Percentiles rank a stretch among this genome's conserved stretches.
Conservation (phyloP, 2,113 vertebrate genomes). For the Silurus glanis region DNA sequence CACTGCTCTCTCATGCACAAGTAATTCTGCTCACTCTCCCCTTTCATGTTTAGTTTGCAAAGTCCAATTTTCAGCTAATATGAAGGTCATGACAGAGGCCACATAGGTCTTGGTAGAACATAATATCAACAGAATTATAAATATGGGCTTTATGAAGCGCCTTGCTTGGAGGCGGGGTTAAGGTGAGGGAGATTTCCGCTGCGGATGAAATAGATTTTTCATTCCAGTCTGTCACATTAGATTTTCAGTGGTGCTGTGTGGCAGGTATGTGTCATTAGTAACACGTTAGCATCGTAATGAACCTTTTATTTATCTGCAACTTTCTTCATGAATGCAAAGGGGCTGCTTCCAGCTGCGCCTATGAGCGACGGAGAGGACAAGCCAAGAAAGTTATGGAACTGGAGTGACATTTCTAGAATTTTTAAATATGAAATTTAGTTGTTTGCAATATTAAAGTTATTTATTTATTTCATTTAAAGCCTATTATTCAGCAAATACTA, state of each 20-base stretch:
- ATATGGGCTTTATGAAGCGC: conserved; percentile 76
- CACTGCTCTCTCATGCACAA: background rate
- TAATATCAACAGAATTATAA: conserved; percentile 86
- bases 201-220: conserved; percentile 75
- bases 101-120: conserved; percentile 85
- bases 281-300: conserved; percentile 86
- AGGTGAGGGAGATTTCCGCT: conserved; percentile 73
- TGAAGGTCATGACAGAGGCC: conserved; percentile 80
- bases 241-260: conserved; percentile 82
- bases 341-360: conserved; percentile 59
- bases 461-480: background rate
- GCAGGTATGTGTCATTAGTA: conserved; percentile 90
- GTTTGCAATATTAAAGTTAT: no score
- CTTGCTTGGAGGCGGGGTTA: conserved; percentile 66
- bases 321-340: conserved; percentile 86
- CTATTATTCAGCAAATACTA: background rate
- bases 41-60: conserved; percentile 69
- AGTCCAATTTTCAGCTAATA: conserved; percentile 88
- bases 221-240: conserved; percentile 82
- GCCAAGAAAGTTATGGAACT: background rate
- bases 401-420: background rate
- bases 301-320: conserved; percentile 83
- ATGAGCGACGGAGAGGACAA: background rate
- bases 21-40: conserved; percentile 45
- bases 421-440: background rate